A percentile compares a stretch with the other conserved stretches of the same genome.
Conservation (phyloP, 1,140 invertebrate genomes). For the Psix sp. region DNA sequence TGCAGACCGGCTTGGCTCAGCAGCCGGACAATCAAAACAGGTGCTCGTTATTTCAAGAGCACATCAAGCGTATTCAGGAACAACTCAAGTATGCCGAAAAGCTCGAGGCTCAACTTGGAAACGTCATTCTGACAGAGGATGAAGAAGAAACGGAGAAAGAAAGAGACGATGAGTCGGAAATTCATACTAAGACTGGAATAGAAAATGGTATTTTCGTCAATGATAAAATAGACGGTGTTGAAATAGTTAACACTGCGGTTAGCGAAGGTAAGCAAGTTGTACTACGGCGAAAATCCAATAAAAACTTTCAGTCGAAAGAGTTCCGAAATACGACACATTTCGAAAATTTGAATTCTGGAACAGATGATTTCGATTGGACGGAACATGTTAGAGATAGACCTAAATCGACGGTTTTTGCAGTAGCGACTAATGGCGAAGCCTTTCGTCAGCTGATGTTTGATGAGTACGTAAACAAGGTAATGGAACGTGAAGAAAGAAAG, state of each 20-base stretch:
- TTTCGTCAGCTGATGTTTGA: conserved; percentile 88
- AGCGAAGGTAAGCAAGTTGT: conserved; percentile 43
- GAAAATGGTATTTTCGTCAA: no score
- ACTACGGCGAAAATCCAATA: background rate
- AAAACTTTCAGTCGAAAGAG: background rate
- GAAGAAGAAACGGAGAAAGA: conserved; percentile 43
- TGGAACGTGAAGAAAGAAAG: conserved; percentile 86
- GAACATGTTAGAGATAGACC: conserved; percentile 39
- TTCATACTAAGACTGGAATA: no score
- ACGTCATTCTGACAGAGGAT: conserved; percentile 67
- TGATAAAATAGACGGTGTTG: background rate
- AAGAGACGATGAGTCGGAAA: background rate
- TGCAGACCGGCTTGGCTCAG: conserved; percentile 68
- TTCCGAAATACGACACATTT: conserved; percentile 31
- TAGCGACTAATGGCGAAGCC: conserved; percentile 79
- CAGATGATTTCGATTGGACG: no score
- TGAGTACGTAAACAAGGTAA: conserved; percentile 87
- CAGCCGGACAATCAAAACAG: conserved; percentile 67
- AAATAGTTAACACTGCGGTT: conserved; percentile 10
- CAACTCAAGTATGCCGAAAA: conserved; percentile 83
- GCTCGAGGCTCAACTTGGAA: conserved; percentile 68
- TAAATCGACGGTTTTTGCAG: conserved; percentile 66
- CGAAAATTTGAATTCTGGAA: background rate
- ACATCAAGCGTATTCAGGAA: conserved; percentile 82
- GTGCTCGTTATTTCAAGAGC: conserved; percentile 81